Evolutionary conservation across 2,113 vertebrate genomes (phyloP).

Genomic region (Corythornis cristatus): DNA sequence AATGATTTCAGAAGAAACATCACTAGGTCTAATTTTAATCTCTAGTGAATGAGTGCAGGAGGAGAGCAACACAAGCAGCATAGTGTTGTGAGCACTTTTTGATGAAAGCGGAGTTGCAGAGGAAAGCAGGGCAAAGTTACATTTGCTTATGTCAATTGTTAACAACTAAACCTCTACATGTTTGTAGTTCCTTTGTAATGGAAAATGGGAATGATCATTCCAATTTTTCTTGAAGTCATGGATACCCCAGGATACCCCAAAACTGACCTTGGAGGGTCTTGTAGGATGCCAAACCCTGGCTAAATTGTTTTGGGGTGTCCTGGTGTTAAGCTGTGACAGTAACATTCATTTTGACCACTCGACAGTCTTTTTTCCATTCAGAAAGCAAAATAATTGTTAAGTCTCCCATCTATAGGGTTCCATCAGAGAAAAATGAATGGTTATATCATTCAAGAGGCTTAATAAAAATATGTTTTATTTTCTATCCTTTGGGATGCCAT

Average conservation of each 20-base stretch:
- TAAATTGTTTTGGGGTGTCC: background rate
- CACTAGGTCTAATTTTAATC: background rate
- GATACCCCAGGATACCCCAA: background rate
- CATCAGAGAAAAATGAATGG: conserved; percentile 17
- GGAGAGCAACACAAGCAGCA: background rate
- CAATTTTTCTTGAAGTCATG: background rate
- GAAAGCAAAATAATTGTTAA: background rate
- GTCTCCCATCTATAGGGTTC: background rate
- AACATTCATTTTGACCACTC: background rate
- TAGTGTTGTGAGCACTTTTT: background rate
- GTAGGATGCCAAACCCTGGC: background rate
- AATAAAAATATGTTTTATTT: conserved; percentile 71
- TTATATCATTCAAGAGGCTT: conserved; percentile 46
- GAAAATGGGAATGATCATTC: background rate
- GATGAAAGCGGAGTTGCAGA: background rate
- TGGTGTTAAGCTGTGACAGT: background rate
- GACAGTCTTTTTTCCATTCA: background rate
- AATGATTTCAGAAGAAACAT: background rate
- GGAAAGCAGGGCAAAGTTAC: background rate
- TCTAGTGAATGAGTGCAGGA: background rate
- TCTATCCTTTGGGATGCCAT: background rate
- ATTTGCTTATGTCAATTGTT: background rate
- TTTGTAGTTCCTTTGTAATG: background rate
- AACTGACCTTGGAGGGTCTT: background rate
- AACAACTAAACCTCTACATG: background rate